These are phyloP conservation scores for Diaperis boleti DNA, from an alignment of 2,888 invertebrate species.

Conservation along the genomic window DNA sequence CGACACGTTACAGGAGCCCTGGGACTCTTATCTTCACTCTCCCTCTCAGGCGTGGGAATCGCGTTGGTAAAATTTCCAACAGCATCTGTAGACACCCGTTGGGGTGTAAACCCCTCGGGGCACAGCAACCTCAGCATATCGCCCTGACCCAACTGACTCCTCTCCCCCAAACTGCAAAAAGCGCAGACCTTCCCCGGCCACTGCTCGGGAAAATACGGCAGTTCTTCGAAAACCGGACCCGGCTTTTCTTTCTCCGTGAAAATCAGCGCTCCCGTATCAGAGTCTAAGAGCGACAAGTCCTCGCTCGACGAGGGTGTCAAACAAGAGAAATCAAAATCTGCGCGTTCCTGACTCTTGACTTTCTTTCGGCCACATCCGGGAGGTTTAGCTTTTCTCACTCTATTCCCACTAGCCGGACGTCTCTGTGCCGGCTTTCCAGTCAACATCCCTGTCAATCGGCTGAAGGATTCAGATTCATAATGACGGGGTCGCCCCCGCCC, in stretches of 20 bases:
- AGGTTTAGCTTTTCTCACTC: conserved; percentile 52
- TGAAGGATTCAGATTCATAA: background rate
- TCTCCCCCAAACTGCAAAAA: conserved; percentile 91
- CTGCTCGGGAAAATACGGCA: conserved; percentile 85
- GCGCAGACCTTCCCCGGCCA: conserved; percentile 92
- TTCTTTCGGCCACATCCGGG: conserved; percentile 59
- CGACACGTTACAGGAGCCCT: conserved; percentile 75
- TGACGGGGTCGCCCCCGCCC: conserved; percentile 79
- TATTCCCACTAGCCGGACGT: conserved; percentile 44
- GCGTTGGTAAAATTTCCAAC: too few species aligned
- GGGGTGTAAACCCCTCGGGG: conserved; percentile 74
- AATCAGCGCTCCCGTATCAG: conserved; percentile 64
- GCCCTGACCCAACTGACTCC: conserved; percentile 94
- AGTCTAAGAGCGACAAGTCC: conserved; percentile 68
- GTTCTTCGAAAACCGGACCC: conserved; percentile 69
- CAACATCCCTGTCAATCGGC: conserved; percentile 14
- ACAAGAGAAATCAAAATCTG: conserved; percentile 56
- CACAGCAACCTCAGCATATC: conserved; percentile 79
- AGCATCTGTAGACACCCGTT: conserved; percentile 64
- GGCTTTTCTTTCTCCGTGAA: conserved; percentile 69
- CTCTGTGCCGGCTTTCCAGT: conserved; percentile 59
- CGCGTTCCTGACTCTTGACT: conserved; percentile 64
- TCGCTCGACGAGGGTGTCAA: conserved; percentile 67
- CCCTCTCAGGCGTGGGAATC: conserved; percentile 57
- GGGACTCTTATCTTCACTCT: conserved; percentile 70